Conservation (phyloP, 92 coral and sea anemone genomes). For the Meandrina meandrites region DNA sequence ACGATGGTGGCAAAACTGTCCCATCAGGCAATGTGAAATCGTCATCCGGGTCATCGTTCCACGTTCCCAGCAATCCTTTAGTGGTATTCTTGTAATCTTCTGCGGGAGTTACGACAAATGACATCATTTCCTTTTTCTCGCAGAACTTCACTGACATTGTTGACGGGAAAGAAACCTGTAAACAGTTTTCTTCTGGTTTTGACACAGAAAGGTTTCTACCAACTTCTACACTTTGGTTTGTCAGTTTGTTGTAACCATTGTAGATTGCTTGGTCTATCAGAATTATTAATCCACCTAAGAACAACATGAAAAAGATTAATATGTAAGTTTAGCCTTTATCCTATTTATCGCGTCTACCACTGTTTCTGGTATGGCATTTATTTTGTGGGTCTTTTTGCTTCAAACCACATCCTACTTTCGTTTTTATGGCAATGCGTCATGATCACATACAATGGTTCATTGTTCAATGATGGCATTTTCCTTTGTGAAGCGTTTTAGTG, state of each 20-base stretch:
- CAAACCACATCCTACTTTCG: too few species aligned
- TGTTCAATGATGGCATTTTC: too few species aligned
- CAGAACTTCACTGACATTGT: slow-evolving; percentile 46
- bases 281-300: slow-evolving; percentile 42
- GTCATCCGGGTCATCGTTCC: slow-evolving; percentile 63
- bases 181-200: slow-evolving; percentile 39
- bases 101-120: slow-evolving; percentile 41
- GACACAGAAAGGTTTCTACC: slow-evolving; percentile 37
- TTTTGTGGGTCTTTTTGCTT: too few species aligned
- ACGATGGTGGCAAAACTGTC: slow-evolving; percentile 41
- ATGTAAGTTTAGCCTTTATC: too few species aligned
- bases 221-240: slow-evolving; percentile 31
- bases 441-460: too few species aligned
- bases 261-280: slow-evolving; percentile 30
- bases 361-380: too few species aligned
- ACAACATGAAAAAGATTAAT: too few species aligned
- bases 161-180: slow-evolving; percentile 59
- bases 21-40: slow-evolving; percentile 72
- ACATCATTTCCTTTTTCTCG: slow-evolving; percentile 50
- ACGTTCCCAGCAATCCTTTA: slow-evolving; percentile 67
- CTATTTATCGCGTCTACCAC: too few species aligned
- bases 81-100: slow-evolving; percentile 54
- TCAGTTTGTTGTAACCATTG: slow-evolving; percentile 15
- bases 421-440: too few species aligned
- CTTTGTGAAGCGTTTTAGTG: too few species aligned